Evolutionary conservation across 30 jellyfish, hydroid and myxozoan species (phyloP).

Genomic region (Morbakka virulenta): DNA sequence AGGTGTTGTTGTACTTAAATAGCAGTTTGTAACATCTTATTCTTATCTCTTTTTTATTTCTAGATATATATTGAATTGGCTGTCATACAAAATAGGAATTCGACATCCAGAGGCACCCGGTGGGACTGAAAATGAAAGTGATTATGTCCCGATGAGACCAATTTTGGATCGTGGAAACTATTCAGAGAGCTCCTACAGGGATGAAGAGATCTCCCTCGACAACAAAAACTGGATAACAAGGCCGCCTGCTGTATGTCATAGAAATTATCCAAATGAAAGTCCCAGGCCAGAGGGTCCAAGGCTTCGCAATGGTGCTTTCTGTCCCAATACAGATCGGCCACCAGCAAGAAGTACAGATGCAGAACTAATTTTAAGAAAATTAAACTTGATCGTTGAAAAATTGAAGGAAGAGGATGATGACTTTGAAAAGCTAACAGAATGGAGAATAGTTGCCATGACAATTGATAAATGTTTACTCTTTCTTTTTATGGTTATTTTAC

Average conservation of each 20-base stretch:
- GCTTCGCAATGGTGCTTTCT: constrained; percentile 35
- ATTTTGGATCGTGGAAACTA: constrained; percentile 35
- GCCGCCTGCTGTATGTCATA: too few species aligned
- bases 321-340: constrained; percentile 29
- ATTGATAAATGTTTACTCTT: constrained; percentile 72
- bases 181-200: constrained; percentile 58
- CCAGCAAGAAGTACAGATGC: constrained; percentile 56
- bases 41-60: too few species aligned
- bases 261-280: too few species aligned
- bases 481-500: constrained; percentile 37
- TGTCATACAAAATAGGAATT: constrained; percentile 73
- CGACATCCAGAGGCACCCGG: constrained; percentile 58
- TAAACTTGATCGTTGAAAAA: constrained; percentile 75
- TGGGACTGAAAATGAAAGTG: constrained; percentile 38
- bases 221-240: too few species aligned
- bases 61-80: constrained; percentile 81
- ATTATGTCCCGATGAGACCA: constrained; percentile 60
- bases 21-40: too few species aligned
- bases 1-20: too few species aligned
- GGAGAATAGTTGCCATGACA: constrained; percentile 97
- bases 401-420: constrained; percentile 69
- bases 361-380: constrained; percentile 47
- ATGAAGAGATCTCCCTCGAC: too few species aligned
- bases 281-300: too few species aligned
- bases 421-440: constrained; percentile 48